Base-by-base conservation (phyloP, 2,888 invertebrate genomes). In the Kuschelorhynchus macadamiae region DNA sequence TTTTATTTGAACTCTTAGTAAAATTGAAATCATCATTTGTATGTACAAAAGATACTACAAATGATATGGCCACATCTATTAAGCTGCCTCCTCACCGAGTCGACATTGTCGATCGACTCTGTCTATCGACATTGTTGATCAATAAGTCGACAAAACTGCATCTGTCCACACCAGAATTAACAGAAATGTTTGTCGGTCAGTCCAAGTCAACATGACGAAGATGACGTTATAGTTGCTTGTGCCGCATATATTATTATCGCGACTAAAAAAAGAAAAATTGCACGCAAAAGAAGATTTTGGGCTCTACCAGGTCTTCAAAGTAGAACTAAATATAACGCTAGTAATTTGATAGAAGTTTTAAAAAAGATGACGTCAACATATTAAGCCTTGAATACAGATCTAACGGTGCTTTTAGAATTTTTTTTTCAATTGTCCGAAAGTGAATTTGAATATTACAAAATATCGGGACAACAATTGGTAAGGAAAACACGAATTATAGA, bases 341-440 rank as follows among this genome's bases (percentile, higher is more conserved):
- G 62, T 62, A 44, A 53, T 55, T 57, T 11, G 39, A 14, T 56
- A 62, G 42, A 42, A 4, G n/a, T 47, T 59, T 59, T 47, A 64
- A 59, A 59, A 59, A 33, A 59, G 49, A 59, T 49, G 57, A 57
- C 21, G 49, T 59, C 41, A 59, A 64, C 57, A 64, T 64, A 64
- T 59, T 64, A 49, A 64, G 49, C 47, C 47, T 64, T 49, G 57
- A 64, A 64, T 64, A 64, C 16, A 57, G 57, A 17, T 64, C 57
- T 49, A 64, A 64, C 42, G 57, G 64, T 64, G 64, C 57, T 50
- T 65, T 30, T 46, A 53, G 32, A 61, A 39, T 39, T 36, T 36
- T 25, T 61, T 50, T 46, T 52, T 21, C 8, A 17, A 52, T 7
- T 36, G 36, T 63, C n/a, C 11, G 47, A 63, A 53, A 25, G 33